Percentiles rank a stretch among this genome's conserved stretches.
Evolutionary conservation across 2,888 invertebrate species (phyloP).

Genomic region (Melitaea athalia): DNA sequence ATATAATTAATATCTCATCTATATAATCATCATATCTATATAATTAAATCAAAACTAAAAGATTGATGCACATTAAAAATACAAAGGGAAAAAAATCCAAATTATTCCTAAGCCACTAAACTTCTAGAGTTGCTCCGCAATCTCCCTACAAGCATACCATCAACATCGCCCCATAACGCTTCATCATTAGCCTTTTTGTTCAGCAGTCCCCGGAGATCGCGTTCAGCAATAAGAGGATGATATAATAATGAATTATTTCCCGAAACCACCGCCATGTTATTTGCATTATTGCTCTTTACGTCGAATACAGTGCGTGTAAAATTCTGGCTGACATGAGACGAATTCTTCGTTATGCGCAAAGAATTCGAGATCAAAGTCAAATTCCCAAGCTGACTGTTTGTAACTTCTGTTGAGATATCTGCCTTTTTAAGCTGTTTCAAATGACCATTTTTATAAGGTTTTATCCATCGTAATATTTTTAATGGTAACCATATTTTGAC

Average conservation of each 20-base stretch:
- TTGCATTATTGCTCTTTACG: constrained; percentile 39
- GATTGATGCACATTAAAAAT: no score
- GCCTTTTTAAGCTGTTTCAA: no score
- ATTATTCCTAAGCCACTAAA: neutral
- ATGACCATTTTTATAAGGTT: no score
- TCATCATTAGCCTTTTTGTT: constrained; percentile 42
- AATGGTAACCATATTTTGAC: no score
- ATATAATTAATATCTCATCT: no score
- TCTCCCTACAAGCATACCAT: constrained; percentile 25
- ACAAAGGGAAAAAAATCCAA: neutral
- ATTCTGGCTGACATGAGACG: constrained; percentile 13
- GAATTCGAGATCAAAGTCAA: neutral
- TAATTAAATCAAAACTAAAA: no score
- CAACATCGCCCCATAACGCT: constrained; percentile 37
- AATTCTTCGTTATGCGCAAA: constrained; percentile 14
- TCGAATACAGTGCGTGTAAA: constrained; percentile 31
- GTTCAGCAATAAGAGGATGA: constrained; percentile 38
- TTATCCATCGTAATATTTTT: no score
- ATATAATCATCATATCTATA: no score
- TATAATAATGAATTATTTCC: constrained; percentile 44
- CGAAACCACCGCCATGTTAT: constrained; percentile 30
- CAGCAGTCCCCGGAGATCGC: constrained; percentile 35
- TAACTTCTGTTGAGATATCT: neutral
- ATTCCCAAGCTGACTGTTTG: no score
- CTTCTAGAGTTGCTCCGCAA: neutral